phyloP scores from a whole-genome alignment of 2,797 vertebrate genomes.

The Australoheros facetus region DNA sequence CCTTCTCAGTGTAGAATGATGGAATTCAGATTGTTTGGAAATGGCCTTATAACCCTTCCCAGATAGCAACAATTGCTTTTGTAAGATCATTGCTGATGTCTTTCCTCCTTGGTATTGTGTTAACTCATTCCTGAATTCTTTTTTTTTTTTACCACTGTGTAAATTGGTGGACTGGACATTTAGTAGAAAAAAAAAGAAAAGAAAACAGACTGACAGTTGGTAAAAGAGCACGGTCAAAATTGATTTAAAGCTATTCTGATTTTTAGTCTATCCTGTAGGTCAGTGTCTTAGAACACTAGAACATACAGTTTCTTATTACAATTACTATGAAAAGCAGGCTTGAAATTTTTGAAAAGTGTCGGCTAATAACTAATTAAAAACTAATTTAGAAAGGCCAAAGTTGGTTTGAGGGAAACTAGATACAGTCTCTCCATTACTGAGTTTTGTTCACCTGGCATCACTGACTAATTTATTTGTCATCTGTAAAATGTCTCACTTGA shows the following conservation, averaged over 20 bases:
- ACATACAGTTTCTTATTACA: background rate
- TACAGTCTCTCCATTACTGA: background rate
- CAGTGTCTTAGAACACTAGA: background rate
- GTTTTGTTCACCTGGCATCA: background rate
- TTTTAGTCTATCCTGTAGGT: background rate
- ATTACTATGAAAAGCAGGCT: background rate
- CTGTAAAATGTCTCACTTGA: constrained; percentile 6
- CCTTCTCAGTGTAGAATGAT: background rate
- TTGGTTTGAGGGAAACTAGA: background rate
- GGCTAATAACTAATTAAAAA: background rate
- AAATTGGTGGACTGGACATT: background rate
- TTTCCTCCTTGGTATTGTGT: background rate
- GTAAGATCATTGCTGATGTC: background rate
- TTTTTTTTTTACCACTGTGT: background rate
- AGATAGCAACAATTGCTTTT: background rate
- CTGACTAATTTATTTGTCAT: constrained; percentile 4
- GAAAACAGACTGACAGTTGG: background rate
- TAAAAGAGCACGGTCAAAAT: background rate
- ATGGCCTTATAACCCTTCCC: background rate
- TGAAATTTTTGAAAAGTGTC: background rate
- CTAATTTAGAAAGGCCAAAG: constrained; percentile 8
- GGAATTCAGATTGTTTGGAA: background rate
- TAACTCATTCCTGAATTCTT: background rate
- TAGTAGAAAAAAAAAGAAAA: background rate
- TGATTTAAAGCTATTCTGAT: background rate